These are phyloP conservation scores for Nicator chloris DNA, from an alignment of 2,113 vertebrate genomes.

Conservation along the genomic window DNA sequence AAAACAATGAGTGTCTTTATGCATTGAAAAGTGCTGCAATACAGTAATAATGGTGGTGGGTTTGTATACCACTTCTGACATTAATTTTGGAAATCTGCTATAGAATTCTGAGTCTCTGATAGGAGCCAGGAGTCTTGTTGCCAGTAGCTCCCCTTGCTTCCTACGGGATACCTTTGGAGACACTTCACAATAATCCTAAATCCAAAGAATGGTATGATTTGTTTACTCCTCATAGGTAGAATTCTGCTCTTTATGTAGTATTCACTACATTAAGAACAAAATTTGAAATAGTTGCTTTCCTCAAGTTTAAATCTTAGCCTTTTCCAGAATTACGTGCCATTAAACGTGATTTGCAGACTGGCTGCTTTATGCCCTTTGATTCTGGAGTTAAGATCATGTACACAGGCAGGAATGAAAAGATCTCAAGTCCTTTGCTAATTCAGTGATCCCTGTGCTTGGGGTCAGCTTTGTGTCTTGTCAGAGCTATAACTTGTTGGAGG, in stretches of 20 bases:
- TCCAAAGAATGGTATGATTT: background rate
- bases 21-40: background rate
- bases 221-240: background rate
- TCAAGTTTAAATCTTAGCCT: background rate
- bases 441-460: background rate
- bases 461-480: background rate
- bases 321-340: background rate
- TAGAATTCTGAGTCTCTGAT: background rate
- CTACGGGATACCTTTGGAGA: background rate
- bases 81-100: background rate
- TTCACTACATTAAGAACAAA: background rate
- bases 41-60: background rate
- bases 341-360: background rate
- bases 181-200: background rate
- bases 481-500: background rate
- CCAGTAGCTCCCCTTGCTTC: background rate
- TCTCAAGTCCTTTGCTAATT: background rate
- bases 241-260: background rate
- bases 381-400: background rate
- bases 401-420: background rate
- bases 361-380: background rate
- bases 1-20: conserved; percentile 35
- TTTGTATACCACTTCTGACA: background rate
- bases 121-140: background rate
- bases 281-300: background rate